Base-by-base conservation (phyloP, 92 coral and sea anemone species). In the Epizoanthus fatuus region DNA sequence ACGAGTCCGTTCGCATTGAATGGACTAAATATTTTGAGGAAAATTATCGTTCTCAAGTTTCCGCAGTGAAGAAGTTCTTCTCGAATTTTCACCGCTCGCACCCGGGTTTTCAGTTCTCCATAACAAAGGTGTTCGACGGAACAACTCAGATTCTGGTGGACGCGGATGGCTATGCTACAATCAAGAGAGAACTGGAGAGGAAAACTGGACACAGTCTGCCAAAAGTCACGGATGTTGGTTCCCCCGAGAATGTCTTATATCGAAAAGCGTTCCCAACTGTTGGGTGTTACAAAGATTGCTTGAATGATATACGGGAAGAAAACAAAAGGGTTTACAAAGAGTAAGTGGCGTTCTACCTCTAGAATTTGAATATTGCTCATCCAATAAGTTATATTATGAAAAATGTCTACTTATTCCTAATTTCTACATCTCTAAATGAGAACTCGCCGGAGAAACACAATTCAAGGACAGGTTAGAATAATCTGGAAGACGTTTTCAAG, bases 51-150 rank as follows among this genome's bases (percentile, higher is more conserved):
- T 17, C 42, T 56, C 40, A 56, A 1, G 57, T 51, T 14, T 4
- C 11, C 62, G 49, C 69, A 15, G 69, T 81, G 22, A 85, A 80
- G 69, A 75, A 37, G 4, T 93, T 76, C 76, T 93, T 93, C 73
- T 32, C 29, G 3, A 42, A 72, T 70, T 93, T 93, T 66, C 59
- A 86, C 11, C 66, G 79, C 32, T 66, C 66, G 38, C 90, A 93
- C 53, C 72, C 66, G 47, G 39, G 58, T 38, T 75, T 76, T 57
- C 14, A 69, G 60, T 93, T 87, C 64, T 84, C 79, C 1, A 85
- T 93, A 7, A 89, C 89, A 3, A 63, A 75, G 55, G 66, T 87
- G 17, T 87, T 68, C 62, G 91, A 93, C 75, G 92, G 81, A 0
- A 62, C 91, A 29, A 29, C 35, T 29, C 35, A 29, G 35, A 29